Evolutionary conservation across 1,140 invertebrate species (phyloP), one percentile per base, ranked within the genome.

Genomic region (Lanistes nyassanus): DNA sequence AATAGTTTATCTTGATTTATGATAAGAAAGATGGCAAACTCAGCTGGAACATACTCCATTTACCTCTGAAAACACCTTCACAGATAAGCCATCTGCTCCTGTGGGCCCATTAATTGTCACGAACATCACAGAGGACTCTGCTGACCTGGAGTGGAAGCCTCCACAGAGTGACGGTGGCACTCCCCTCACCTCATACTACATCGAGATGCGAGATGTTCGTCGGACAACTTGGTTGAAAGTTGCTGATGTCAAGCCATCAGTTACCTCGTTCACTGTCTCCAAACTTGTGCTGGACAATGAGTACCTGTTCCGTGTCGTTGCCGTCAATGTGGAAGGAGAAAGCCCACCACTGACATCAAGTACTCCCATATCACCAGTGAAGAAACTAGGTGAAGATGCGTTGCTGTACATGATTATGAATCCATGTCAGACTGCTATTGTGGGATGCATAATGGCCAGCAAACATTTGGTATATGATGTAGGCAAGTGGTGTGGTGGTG

Each of bases 251-350:
- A 78, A 80, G 34, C 73, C 76, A 19, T 39, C 74, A 2, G 80
- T 79, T 34, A 82, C 80, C 0, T 81, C 82, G 91, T 94, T 67
- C 96, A 95, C 87, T 94, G 85, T 86, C 11, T 76, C 74, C 0
- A 84, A 85, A 84, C 90, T 98, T 4, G 95, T 96, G 79, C 95
- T 79, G 87, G 93, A 13, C 92, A 94, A 77, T 94, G 95, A 26
- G 93, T 99, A 99, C 86, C 96, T 98, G 89, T 99, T 99, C 92
- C 92, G 97, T 69, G 94, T 99, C 0, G 84, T 88, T 53, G 98
- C 98, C 29, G 82, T 84, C 39, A 99, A 99, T 89, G 96, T 96
- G 2, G 97, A 97, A 68, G 98, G 86, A 34, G 81, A 83, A 58
- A 85, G 86, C 75, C 58, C 73, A 76, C 94, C 96, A 47, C 88